Evolutionary conservation across 2,113 vertebrate genomes (phyloP).

Genomic region (Panurus biarmicus): DNA sequence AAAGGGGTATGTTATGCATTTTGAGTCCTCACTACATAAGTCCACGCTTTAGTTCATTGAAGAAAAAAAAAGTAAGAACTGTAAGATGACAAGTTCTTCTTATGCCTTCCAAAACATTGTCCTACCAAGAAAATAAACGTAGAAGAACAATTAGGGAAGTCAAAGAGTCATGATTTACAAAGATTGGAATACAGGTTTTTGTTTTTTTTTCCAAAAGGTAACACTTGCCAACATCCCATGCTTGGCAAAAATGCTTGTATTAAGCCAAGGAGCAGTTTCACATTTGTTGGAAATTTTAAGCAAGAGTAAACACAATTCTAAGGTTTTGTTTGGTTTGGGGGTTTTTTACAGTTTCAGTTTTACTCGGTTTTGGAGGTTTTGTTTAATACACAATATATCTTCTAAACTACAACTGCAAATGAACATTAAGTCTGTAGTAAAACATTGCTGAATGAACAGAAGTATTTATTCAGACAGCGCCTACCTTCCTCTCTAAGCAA

Average conservation of each 20-base stretch:
- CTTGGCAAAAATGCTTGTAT: conserved; percentile 6
- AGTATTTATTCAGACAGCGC: not conserved
- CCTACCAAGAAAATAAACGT: not conserved
- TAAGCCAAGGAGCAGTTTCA: conserved; percentile 1
- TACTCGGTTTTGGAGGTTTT: not conserved
- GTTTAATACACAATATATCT: not conserved
- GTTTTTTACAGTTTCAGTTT: not conserved
- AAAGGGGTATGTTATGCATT: not conserved
- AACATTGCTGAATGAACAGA: not conserved
- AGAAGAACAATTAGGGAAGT: not conserved
- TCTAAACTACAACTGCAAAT: not conserved
- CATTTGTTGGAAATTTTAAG: not conserved
- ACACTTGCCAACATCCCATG: not conserved
- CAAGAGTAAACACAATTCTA: conserved; percentile 2
- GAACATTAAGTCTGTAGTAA: not conserved
- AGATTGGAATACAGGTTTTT: not conserved
- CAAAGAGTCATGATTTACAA: not conserved
- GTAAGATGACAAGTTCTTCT: not conserved
- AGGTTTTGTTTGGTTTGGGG: not conserved
- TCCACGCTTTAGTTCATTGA: not conserved
- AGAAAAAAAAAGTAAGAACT: no score
- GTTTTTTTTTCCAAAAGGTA: not conserved
- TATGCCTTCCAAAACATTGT: not conserved
- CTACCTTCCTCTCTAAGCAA: not conserved
- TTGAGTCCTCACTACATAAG: not conserved